Conservation (phyloP, 2,113 vertebrate genomes). For the Corydoras sp. region DNA sequence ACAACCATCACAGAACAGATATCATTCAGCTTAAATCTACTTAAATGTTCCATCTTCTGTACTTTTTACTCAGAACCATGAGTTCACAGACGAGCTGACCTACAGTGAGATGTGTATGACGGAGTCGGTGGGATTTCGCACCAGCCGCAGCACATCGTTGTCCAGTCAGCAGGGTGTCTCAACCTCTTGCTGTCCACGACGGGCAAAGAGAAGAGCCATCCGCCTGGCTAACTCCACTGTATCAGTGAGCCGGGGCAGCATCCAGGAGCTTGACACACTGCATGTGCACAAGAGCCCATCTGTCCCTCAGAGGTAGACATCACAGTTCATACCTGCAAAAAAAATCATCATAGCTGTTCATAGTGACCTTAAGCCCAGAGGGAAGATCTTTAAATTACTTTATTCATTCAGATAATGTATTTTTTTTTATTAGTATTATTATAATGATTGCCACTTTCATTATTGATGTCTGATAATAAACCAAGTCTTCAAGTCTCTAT, state of each 20-base stretch:
- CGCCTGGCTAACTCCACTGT: slow-evolving; percentile 81
- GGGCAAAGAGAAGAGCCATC: slow-evolving; percentile 73
- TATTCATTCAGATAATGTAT: no score
- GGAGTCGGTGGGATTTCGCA: slow-evolving; percentile 73
- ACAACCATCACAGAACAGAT: no score
- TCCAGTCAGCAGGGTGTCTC: slow-evolving; percentile 77
- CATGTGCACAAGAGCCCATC: slow-evolving; percentile 61
- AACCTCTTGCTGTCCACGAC: slow-evolving; percentile 77
- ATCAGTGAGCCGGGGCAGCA: slow-evolving; percentile 78
- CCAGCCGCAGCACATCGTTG: slow-evolving; percentile 82
- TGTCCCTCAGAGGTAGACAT: slow-evolving; percentile 68
- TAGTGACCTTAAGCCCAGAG: no score
- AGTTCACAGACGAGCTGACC: slow-evolving; percentile 81
- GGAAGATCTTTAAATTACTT: no score
- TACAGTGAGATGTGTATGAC: slow-evolving; percentile 81
- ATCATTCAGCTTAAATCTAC: neutral
- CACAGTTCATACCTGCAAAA: neutral
- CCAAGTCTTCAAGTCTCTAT: no score
- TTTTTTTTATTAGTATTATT: no score
- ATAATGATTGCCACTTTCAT: no score
- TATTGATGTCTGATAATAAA: no score
- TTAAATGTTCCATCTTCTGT: neutral
- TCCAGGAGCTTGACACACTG: slow-evolving; percentile 82
- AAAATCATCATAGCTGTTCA: neutral
- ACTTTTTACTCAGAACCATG: slow-evolving; percentile 72